Base-by-base conservation (phyloP, 2,113 vertebrate genomes). In the Pelmatolapia mariae region DNA sequence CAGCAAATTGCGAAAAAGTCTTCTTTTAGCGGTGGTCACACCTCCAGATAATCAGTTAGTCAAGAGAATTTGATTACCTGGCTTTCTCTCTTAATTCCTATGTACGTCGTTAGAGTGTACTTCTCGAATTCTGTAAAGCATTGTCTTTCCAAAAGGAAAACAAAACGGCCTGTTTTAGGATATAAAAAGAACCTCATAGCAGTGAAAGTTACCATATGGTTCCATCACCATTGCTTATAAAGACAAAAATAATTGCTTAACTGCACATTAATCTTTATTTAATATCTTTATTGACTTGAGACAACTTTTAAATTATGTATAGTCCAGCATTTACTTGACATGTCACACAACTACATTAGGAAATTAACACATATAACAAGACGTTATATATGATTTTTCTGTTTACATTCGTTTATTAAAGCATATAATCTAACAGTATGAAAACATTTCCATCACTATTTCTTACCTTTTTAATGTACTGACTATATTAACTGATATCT, bases 201-300 rank as follows among this genome's bases (percentile, higher is more conserved):
- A 52, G 50, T 52, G 18, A 52, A 52, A 19, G 47, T 52, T 9
- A 50, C 47, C 8, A 50, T 50, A 50, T 50, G 16, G 16, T 50
- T 50, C 47, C 4, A 16, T 19, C 47, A 19, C 18, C 8, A 50
- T 0, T 50, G 47, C 4, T 19, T 0, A 0, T 50, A 5, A 50
- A 50, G 47, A 50, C 16, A 50, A 18, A 50, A 19, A 50, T 50
- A 50, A 50, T 0, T 50, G 16, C 16, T 50, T 50, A 19, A 50
- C 47, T 9, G 47, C 47, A 50, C 47, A 50, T 50, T 19, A 50
- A 9, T 50, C 47, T 19, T 50, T 47, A 47, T 8, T 47, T 50
- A 18, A 18, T 50, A 50, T 50, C 2, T 50, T 50, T 50, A 50
- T 50, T 50, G 4, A 50, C 47, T 50, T 50, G 0, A 8, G 8